Percentiles rank a stretch among this genome's conserved stretches.
Conservation (phyloP, 2,797 vertebrate species). For the Anabacerthia variegaticeps region DNA sequence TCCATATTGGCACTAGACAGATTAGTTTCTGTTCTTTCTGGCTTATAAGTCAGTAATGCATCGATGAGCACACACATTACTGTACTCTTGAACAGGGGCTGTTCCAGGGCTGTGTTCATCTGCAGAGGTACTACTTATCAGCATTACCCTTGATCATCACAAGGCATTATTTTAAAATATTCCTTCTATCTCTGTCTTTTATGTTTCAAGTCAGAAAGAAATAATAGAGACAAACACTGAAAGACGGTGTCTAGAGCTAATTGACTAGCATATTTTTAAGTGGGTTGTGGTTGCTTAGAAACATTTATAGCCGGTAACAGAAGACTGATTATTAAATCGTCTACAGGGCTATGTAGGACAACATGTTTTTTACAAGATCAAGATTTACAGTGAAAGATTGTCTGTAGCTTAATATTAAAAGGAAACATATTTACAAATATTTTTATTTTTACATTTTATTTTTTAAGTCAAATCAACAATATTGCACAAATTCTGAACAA, state of each 20-base stretch:
- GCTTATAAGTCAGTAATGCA: neutral
- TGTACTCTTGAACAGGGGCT: neutral
- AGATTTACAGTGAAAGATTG: slow-evolving; percentile 8
- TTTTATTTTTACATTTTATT: neutral
- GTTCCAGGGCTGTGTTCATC: neutral
- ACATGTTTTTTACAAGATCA: neutral
- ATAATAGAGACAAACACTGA: neutral
- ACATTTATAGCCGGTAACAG: slow-evolving; percentile 19
- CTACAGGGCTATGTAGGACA: neutral
- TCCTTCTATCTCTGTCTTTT: neutral
- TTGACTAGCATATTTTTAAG: slow-evolving; percentile 31
- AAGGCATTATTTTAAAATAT: neutral
- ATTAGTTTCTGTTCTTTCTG: neutral
- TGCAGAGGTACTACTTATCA: neutral
- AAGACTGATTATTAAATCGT: slow-evolving; percentile 12
- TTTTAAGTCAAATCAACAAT: neutral
- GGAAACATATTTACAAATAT: slow-evolving; percentile 33
- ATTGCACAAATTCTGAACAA: neutral
- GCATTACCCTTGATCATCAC: neutral
- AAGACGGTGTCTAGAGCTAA: slow-evolving; percentile 19
- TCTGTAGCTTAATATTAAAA: neutral
- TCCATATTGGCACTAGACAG: neutral
- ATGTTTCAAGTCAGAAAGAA: slow-evolving; percentile 1
- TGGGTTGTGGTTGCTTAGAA: slow-evolving; percentile 41
- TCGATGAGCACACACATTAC: neutral